These are phyloP conservation scores for Aphaenogaster ashmeadi DNA, from an alignment of 1,140 invertebrate species.

Conservation along the genomic window DNA sequence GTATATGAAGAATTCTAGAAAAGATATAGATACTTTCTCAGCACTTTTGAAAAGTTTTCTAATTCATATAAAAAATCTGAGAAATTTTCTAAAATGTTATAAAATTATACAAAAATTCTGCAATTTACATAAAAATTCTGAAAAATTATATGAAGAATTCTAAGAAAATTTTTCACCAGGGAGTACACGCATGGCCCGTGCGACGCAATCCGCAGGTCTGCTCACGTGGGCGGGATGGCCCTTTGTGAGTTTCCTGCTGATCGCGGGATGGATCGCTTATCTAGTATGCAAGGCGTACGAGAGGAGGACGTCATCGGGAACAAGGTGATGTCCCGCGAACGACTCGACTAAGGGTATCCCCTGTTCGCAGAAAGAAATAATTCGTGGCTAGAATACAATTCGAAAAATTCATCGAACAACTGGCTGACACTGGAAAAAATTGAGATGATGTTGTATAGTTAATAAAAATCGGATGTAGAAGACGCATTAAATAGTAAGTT, in stretches of 20 bases:
- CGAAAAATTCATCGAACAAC: not conserved
- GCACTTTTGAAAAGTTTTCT: no score
- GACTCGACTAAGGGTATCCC: not conserved
- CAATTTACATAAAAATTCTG: no score
- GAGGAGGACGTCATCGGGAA: constrained; percentile 34
- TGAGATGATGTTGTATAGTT: not conserved
- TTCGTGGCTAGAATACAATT: not conserved
- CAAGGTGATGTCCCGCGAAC: not conserved
- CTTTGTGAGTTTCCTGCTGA: constrained; percentile 73
- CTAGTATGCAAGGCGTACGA: constrained; percentile 56
- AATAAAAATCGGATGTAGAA: not conserved
- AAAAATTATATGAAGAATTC: no score
- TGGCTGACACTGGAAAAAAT: not conserved
- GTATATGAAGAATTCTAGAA: no score
- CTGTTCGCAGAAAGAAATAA: not conserved
- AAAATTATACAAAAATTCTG: no score
- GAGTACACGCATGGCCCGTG: constrained; percentile 43
- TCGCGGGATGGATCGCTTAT: constrained; percentile 67
- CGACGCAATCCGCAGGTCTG: not conserved
- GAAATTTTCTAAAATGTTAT: no score
- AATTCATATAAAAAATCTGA: no score
- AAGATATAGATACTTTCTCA: no score
- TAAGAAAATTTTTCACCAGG: no score
- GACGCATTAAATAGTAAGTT: not conserved
- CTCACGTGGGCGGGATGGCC: constrained; percentile 75